Base-by-base conservation (phyloP, 2,797 vertebrate genomes). In the Chloroceryle amazona region DNA sequence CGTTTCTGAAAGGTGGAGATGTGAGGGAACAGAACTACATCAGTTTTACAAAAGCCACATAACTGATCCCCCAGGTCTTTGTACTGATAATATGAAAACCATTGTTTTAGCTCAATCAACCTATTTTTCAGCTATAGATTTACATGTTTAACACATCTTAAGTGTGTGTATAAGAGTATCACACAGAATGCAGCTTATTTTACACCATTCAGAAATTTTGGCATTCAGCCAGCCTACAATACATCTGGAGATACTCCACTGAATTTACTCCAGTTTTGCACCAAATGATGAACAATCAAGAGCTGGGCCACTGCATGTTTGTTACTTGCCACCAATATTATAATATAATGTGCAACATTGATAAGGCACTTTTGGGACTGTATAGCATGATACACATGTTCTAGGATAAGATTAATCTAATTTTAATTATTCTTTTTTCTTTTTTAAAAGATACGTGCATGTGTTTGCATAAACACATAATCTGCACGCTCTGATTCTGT, bases 361-460 rank as follows among this genome's bases (percentile, higher is more conserved):
- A 37, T 33, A 33, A 80, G 55, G 72, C 28, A 60, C 26, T 57
- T 83, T 78, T 89, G 42, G 37, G 61, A 68, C 26, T 76, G 15
- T 39, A 19, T 29, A 76, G 85, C 10, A 25, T 16, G 35, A 76
- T 18, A 52, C 5, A 12, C 57, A 33, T 41, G 19, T 61, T 68
- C 54, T 70, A 21, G 26, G 26, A 72, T 54, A 89, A 57, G 5
- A 54, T 15, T 44, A 81, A 81, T 18, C 14, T 46, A 14, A 47
- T 49, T 86, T 76, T 60, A 54, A 25, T 42, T 46, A 42, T 23
- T 37, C 12, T 20, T 58, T 52, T 25, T 42, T 18, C 31, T 73
- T 61, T 46, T 65, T 61, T 6, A 31, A 41, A 44, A 46, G 33
- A 33, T 5, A 15, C 0, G 0, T 46, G 8, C 4, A 18, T 41